A percentile compares a stretch with the other conserved stretches of the same genome.
phyloP scores from a whole-genome alignment of 2,888 invertebrate genomes.

The Caenorhabditis afra region DNA sequence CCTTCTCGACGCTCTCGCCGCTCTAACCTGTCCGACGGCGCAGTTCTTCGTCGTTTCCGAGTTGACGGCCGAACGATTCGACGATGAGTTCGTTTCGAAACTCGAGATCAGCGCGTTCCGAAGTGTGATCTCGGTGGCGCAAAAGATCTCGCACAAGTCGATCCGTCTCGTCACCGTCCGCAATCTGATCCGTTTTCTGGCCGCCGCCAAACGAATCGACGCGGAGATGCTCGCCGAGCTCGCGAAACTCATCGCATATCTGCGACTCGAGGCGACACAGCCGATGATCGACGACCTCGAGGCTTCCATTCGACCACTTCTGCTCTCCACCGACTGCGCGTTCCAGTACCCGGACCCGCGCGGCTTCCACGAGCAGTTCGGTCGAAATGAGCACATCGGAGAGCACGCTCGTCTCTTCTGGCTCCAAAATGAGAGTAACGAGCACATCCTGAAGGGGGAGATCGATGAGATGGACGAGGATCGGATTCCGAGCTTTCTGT shows the following conservation, averaged over 20 bases:
- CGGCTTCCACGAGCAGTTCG: background rate
- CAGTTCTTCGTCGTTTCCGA: conserved; percentile 52
- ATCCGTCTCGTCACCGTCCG: conserved; percentile 45
- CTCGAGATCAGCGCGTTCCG: too few species aligned
- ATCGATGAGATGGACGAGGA: conserved; percentile 8
- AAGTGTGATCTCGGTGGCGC: conserved; percentile 3
- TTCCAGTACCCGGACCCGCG: too few species aligned
- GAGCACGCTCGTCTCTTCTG: conserved; percentile 38
- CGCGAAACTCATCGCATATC: conserved; percentile 20
- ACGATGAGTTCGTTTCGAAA: background rate
- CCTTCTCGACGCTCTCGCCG: conserved; percentile 41
- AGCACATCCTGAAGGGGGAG: too few species aligned
- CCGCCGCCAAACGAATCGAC: conserved; percentile 3
- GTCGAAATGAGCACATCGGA: background rate
- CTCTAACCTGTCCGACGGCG: conserved; percentile 56
- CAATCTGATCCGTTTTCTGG: conserved; percentile 41
- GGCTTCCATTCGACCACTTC: too few species aligned
- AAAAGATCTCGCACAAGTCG: conserved; percentile 53
- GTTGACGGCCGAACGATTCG: conserved; percentile 7
- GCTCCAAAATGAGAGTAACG: too few species aligned
- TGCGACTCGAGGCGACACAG: conserved; percentile 24
- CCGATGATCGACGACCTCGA: background rate
- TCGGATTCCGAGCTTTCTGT: background rate
- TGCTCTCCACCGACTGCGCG: too few species aligned
- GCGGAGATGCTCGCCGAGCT: conserved; percentile 30